These are phyloP conservation scores for Saccopteryx bilineata DNA, from an alignment of 2,113 vertebrate species.

Conservation along the genomic window DNA sequence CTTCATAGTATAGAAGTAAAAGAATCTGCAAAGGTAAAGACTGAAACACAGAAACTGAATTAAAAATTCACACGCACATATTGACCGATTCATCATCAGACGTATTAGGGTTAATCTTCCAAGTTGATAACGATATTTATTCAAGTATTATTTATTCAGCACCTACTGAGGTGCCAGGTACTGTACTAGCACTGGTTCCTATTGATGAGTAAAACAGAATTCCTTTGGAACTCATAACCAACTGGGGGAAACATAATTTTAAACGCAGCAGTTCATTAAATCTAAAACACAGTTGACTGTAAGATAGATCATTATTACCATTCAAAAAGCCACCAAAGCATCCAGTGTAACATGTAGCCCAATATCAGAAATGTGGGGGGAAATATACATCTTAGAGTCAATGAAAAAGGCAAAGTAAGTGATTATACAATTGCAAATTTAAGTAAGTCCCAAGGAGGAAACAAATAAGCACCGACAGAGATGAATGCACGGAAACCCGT, in stretches of 20 bases:
- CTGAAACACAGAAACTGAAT: conserved; percentile 54
- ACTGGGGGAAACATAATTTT: conserved; percentile 1
- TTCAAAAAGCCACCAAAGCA: conserved; percentile 49
- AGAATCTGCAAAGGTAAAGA: conserved; percentile 55
- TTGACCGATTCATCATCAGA: conserved; percentile 37
- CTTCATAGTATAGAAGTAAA: not conserved
- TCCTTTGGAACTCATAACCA: not conserved
- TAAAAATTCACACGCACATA: conserved; percentile 43
- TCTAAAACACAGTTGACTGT: not conserved
- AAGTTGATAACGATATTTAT: conserved; percentile 56
- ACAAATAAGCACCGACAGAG: not conserved
- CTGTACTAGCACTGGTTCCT: not conserved
- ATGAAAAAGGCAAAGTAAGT: conserved; percentile 44
- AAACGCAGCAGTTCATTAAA: conserved; percentile 43
- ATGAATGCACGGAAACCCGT: not conserved
- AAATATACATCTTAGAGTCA: not conserved
- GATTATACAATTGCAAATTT: conserved; percentile 50
- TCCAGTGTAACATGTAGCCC: not conserved
- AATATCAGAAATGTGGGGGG: conserved; percentile 11
- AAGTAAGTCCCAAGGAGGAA: conserved; percentile 40
- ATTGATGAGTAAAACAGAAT: conserved; percentile 58
- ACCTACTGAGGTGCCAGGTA: not conserved
- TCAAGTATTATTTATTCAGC: conserved; percentile 22
- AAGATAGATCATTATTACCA: conserved; percentile 8
- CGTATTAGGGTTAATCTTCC: not conserved